Base-by-base conservation (phyloP, 1,140 invertebrate genomes). In the Drosophila punjabiensis region DNA sequence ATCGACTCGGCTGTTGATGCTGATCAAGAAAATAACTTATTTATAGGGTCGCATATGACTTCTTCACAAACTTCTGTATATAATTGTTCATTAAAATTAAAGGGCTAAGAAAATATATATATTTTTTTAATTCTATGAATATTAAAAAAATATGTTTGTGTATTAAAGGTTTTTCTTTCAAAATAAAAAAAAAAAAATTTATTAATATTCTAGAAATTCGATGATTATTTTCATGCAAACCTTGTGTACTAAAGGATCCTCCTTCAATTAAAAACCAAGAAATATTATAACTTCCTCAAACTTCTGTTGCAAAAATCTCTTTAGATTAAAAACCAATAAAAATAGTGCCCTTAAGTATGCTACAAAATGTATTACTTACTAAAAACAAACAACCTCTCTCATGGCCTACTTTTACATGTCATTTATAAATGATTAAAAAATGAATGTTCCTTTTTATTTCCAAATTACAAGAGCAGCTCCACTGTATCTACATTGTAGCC, bases 401-500 rank as follows among this genome's bases (percentile, higher is more conserved):
- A 30, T 11, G 10, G 2, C 4, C 50, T 30, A 52, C 5, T 53
- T 32, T 6, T 13, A 10, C 0, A 10, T 24, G 13, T 3, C 5
- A 2, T 11, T 6, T 37, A 11, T 14, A 28, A 39, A 10, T n/a
- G 3, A 28, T 24, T 39, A 8, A 11, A 11, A 11, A 24, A 39
- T 8, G 1, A 4, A 11, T n/a, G 24, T 24, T 7, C 3, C 0
- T 11, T 7, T n/a, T 58, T 16, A 33, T 33, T 7, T 0, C n/a
- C 20, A 1, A 67, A 33, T 32, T 6, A 18, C 3, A n/a, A 33
- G 0, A 9, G 1, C 55, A 16, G 48, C 11, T 6, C 33, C 39
- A 47, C 64, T 47, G 64, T 71, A 30, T 56, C 4, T 14, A 56
- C 37, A 68, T 14, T 63, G 68, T 52, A 18, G 43, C 65, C 52